Base-by-base conservation (phyloP, 64 coral and sea anemone species). In the Montipora capricornis region DNA sequence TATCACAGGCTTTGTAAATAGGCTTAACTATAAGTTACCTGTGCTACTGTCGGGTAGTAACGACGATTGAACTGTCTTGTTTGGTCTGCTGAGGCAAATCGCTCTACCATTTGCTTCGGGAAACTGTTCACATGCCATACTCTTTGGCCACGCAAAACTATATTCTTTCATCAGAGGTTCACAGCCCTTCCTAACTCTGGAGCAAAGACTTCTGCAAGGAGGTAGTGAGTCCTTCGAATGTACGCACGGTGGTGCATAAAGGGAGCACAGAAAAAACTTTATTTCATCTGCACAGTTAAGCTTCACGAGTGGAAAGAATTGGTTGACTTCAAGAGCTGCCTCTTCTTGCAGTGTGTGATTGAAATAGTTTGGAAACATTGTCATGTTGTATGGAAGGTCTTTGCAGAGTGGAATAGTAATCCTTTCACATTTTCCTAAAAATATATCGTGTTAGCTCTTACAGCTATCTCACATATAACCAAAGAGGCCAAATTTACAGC, bases 341-440 rank as follows among this genome's bases (percentile, higher is more conserved):
- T 92, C 89, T 3, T 22, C 57, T 84, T 97, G 95, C 5, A 77
- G 92, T 19, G 73, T 53, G 47, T 97, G 95, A 5, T 73, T 69
- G 22, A 22, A 22, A 22, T 22, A 22, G 22, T 22, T 22, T 22
- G 22, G 22, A 22, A 22, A 22, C 22, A 22, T 22, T 22, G 22
- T 22, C 22, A 22, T 22, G 22, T 22, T 22, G 22, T 22, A 22
- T 22, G 22, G 22, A 22, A 22, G 22, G 22, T 22, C 22, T 22
- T 22, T 22, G 22, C 22, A 22, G 22, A 22, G 22, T 1, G 94
- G 49, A 19, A 97, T 79, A 17, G 61, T 62, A 4, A 95, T 29
- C 5, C 3, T 20, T 22, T 92, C 60, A 45, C 94, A 95, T 64
- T 79, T 93, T 8, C 62, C 82, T 85, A 16, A 85, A 9, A 71